Evolutionary conservation across 2,797 vertebrate species (phyloP).

Genomic region (Eidolon dupreanum): DNA sequence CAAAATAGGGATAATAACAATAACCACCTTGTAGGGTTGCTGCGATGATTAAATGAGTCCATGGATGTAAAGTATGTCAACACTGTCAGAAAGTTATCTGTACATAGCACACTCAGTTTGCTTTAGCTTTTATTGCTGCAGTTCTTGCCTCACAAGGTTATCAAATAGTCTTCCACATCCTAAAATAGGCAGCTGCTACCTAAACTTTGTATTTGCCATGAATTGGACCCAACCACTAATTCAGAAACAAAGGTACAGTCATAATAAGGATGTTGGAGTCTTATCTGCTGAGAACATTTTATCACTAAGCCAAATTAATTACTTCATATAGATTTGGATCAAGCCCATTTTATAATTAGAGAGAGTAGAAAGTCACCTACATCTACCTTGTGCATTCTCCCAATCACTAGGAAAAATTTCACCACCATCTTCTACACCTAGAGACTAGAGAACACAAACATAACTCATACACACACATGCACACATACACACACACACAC

Average conservation of each 20-base stretch:
- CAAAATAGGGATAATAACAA: not conserved
- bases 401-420: not conserved
- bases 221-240: not conserved
- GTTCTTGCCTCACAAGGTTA: not conserved
- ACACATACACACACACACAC: not conserved
- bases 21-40: not conserved
- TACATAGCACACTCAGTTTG: not conserved
- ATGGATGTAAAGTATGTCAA: not conserved
- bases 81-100: not conserved
- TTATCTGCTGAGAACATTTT: conserved; percentile 46
- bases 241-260: not conserved
- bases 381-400: not conserved
- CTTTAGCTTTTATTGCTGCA: not conserved
- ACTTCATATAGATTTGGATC: conserved; percentile 40
- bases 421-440: not conserved
- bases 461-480: not conserved
- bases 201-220: not conserved
- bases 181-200: not conserved
- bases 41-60: not conserved
- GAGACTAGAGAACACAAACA: not conserved
- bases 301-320: not conserved
- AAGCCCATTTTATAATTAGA: conserved; percentile 39
- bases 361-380: not conserved
- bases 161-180: not conserved
- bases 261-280: not conserved